These are phyloP conservation scores for Sturnira hondurensis DNA, from an alignment of 2,113 vertebrate genomes.

Conservation along the genomic window DNA sequence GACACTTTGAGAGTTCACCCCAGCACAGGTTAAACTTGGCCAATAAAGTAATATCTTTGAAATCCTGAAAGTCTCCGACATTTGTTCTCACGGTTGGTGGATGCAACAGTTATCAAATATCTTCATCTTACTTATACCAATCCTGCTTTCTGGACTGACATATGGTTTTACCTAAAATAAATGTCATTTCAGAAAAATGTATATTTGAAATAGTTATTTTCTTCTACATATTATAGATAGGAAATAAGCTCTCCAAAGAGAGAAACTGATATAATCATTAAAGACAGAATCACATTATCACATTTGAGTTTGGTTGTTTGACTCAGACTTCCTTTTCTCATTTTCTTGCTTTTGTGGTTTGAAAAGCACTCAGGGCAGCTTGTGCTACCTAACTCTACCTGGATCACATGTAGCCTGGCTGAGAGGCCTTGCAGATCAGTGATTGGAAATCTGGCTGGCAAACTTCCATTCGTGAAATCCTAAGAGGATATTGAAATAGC, in stretches of 20 bases:
- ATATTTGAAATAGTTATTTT: not conserved
- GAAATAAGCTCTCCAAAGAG: not conserved
- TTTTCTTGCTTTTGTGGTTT: not conserved
- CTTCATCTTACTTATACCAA: not conserved
- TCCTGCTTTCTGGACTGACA: not conserved
- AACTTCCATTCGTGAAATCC: constrained; percentile 10
- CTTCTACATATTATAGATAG: not conserved
- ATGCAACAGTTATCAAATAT: no score
- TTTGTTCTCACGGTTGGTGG: no score
- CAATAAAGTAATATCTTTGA: no score
- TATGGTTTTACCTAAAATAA: not conserved
- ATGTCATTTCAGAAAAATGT: not conserved
- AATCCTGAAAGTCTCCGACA: no score
- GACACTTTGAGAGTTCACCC: no score
- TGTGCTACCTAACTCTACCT: not conserved
- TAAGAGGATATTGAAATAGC: constrained; percentile 37
- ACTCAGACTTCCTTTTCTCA: not conserved
- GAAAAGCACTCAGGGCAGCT: not conserved
- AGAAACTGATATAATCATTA: not conserved
- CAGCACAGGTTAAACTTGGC: no score
- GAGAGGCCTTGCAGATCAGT: not conserved
- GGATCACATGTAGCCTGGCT: not conserved
- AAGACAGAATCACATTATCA: not conserved
- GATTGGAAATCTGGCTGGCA: not conserved
- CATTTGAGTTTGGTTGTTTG: not conserved